Evolutionary conservation across 2,113 vertebrate genomes (phyloP).

Genomic region (Barnardius zonarius): DNA sequence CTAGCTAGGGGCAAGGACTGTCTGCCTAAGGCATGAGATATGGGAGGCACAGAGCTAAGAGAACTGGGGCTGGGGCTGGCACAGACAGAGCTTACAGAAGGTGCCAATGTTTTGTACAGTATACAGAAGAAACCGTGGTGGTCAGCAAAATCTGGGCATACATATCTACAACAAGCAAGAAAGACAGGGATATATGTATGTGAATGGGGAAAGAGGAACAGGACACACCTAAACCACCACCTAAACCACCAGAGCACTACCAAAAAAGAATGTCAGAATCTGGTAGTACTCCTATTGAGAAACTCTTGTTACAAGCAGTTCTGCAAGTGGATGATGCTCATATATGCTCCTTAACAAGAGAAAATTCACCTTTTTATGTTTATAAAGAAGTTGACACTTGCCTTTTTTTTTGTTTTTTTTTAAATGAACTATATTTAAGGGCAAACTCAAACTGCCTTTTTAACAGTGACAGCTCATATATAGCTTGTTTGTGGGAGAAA

Average conservation of each 20-base stretch:
- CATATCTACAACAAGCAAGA: neutral
- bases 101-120: neutral
- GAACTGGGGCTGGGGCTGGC: neutral
- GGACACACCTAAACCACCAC: neutral
- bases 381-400: neutral
- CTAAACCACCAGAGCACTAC: neutral
- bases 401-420: neutral
- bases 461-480: neutral
- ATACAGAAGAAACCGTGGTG: neutral
- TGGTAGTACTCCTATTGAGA: neutral
- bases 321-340: neutral
- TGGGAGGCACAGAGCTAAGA: neutral
- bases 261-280: neutral
- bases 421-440: neutral
- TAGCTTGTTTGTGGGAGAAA: neutral
- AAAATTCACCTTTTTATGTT: neutral
- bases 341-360: neutral
- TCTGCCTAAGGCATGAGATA: neutral
- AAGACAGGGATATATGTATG: accelerated
- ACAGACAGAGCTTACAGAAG: neutral
- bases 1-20: accelerated
- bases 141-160: neutral
- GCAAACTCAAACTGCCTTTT: neutral
- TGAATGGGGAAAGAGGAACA: neutral
- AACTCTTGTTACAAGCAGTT: neutral